Percentiles rank a stretch among this genome's conserved stretches.
Evolutionary conservation across 2,797 vertebrate species (phyloP).

Genomic region (Scarus forsteni): DNA sequence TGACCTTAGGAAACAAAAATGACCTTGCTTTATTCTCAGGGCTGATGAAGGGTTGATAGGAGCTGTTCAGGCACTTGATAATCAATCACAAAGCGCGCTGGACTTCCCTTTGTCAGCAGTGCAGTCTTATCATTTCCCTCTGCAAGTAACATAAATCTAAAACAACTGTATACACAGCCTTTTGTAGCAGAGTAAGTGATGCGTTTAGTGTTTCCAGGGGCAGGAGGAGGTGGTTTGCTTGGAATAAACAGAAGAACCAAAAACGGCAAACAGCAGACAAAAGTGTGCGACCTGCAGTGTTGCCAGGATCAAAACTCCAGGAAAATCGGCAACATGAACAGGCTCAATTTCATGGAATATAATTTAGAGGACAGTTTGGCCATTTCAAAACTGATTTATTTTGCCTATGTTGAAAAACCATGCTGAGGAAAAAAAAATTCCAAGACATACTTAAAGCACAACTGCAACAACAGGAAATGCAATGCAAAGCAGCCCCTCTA

Average conservation of each 20-base stretch:
- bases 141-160: conserved; percentile 29
- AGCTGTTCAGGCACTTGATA: background rate
- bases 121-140: conserved; percentile 21
- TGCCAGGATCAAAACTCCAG: conserved; percentile 43
- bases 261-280: conserved; percentile 34
- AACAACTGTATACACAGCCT: conserved; percentile 29
- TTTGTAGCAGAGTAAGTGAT: conserved; percentile 40
- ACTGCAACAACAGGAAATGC: conserved; percentile 4
- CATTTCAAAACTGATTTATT: conserved; percentile 11
- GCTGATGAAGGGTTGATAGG: too few species aligned
- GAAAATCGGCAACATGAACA: conserved; percentile 7
- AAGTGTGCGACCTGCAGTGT: conserved; percentile 37
- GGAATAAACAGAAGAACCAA: conserved; percentile 49
- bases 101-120: conserved; percentile 27
- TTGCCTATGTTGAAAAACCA: conserved; percentile 18
- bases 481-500: background rate
- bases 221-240: conserved; percentile 46
- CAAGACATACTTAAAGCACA: conserved; percentile 10
- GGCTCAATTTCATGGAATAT: conserved; percentile 32
- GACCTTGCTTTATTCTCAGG: too few species aligned
- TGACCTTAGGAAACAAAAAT: too few species aligned
- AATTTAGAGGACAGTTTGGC: conserved; percentile 31
- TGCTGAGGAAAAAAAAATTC: conserved; percentile 1
- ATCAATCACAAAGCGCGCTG: conserved; percentile 3
- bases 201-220: conserved; percentile 54